Base-by-base conservation (phyloP, 2,113 vertebrate species). In the Python bivittatus region DNA sequence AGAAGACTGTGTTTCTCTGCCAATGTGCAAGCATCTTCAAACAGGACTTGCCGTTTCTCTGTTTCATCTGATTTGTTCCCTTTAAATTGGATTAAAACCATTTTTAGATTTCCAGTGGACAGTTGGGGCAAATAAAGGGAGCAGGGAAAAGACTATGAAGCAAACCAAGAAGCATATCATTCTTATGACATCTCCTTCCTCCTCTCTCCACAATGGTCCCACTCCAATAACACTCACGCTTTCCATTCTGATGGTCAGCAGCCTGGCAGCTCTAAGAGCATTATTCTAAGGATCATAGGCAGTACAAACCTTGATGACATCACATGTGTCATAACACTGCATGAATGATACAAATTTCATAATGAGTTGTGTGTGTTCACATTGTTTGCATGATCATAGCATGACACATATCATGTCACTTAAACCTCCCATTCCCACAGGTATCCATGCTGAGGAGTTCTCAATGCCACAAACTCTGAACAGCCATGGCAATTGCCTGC, bases 41-140 rank as follows among this genome's bases (percentile, higher is more conserved):
- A 99, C 9, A 94, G 95, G 27, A 99, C 98, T 0, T 98, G 97
- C 0, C 99, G 98, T 87, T 98, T 97, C 1, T 97, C 93, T 94
- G 98, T 96, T 1, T 99, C 93, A 93, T 99, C 99, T 0, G 98
- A 97, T 95, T 99, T 99, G 97, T 99, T 99, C 90, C 99, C 99
- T 99, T 93, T 13, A 91, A 57, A 90, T 22, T 54, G 88, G 0
- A 95, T 86, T 84, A 1, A 91, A 4, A 8, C 0, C 44, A 52
- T 54, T 22, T 79, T 91, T n/a, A 60, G 48, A 56, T 25, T 57
- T 60, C 27, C 42, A 60, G 4, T 7, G 15, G 72, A 44, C 9
- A 83, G 53, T 6, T 79, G 2, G 7, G 60, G 72, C 53, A 68
- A 54, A 72, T 87, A 68, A 33, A 72, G 13, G 25, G 25, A 57